Evolutionary conservation across 2,888 invertebrate species (phyloP).

Genomic region (Amblyteles armatorius): DNA sequence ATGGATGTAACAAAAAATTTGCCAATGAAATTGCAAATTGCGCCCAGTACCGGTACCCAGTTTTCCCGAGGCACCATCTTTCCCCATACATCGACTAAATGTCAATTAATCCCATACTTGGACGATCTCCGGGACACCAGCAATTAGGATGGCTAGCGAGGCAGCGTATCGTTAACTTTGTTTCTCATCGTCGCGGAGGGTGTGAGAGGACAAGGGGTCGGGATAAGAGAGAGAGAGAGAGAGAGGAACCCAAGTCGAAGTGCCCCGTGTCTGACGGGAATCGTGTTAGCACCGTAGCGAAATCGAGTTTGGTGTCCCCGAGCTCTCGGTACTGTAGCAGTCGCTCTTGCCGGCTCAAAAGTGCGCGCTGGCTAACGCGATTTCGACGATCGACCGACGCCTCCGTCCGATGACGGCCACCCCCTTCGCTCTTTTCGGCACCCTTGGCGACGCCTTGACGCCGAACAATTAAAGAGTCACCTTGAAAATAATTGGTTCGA

Average conservation of each 20-base stretch:
- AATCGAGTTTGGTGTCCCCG: constrained; percentile 65
- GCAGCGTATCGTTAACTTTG: constrained; percentile 66
- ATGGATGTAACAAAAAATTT: background rate
- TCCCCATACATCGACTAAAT: constrained; percentile 5
- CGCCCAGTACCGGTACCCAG: background rate
- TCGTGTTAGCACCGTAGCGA: constrained; percentile 65
- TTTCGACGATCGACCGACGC: constrained; percentile 69
- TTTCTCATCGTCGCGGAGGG: constrained; percentile 59
- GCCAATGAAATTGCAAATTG: background rate
- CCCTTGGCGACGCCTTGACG: constrained; percentile 12
- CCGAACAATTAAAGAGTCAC: constrained; percentile 49
- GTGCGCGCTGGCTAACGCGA: constrained; percentile 61
- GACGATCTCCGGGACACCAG: constrained; percentile 42
- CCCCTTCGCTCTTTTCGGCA: constrained; percentile 22
- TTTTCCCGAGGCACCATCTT: background rate
- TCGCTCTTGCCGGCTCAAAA: constrained; percentile 56
- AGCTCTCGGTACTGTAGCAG: constrained; percentile 43
- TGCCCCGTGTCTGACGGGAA: constrained; percentile 66
- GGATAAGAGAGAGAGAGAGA: background rate
- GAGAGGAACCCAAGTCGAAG: constrained; percentile 59
- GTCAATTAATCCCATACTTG: constrained; percentile 49
- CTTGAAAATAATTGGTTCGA: constrained; percentile 33
- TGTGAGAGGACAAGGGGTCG: background rate
- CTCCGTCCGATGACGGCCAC: constrained; percentile 60
- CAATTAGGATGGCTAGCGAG: constrained; percentile 57